A percentile compares a stretch with the other conserved stretches of the same genome.
Conservation (phyloP, 2,888 invertebrate genomes). For the Erpobdella octoculata region DNA sequence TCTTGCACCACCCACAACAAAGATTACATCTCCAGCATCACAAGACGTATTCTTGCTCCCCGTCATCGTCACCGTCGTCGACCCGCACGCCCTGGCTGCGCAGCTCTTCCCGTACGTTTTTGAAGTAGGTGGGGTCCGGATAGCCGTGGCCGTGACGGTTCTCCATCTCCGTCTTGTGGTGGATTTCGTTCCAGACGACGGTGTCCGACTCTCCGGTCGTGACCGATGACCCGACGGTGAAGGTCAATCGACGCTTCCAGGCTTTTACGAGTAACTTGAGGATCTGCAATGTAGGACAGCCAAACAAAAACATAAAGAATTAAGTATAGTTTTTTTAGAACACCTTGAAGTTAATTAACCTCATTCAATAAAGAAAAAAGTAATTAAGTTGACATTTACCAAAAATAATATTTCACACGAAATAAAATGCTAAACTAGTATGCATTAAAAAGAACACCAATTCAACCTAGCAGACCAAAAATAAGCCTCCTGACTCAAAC, state of each 20-base stretch:
- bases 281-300: conserved; percentile 44
- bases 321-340: background rate
- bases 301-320: background rate
- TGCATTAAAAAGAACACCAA: background rate
- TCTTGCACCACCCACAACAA: too few relatives aligned
- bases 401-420: background rate
- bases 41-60: background rate
- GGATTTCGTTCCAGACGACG: conserved; percentile 82
- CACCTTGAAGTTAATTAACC: background rate
- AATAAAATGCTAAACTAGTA: too few relatives aligned
- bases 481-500: background rate
- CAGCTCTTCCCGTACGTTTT: conserved; percentile 57
- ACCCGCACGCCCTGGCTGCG: conserved; percentile 51
- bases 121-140: conserved; percentile 70
- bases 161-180: conserved; percentile 70
- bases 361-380: background rate
- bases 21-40: too few relatives aligned
- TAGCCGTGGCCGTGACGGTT: conserved; percentile 54
- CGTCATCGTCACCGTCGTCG: conserved; percentile 22
- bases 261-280: conserved; percentile 35
- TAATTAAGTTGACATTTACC: background rate
- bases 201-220: conserved; percentile 85
- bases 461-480: too few relatives aligned
- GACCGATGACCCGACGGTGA: conserved; percentile 72
- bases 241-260: conserved; percentile 36